phyloP scores from a whole-genome alignment of 2,113 vertebrate genomes.

The Nettapus auritus region DNA sequence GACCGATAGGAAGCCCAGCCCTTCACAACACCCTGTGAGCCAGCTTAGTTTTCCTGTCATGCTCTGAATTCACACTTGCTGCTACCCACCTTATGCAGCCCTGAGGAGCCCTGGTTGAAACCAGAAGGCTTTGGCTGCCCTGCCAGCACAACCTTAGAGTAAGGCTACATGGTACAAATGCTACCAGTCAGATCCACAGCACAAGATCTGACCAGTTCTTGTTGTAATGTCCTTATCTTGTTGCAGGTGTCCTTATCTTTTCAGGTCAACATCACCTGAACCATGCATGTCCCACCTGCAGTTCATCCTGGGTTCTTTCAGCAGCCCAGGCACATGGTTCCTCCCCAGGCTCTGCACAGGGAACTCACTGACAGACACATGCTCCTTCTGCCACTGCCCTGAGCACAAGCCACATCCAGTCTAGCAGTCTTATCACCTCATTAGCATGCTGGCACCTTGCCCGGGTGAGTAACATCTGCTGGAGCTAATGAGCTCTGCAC shows the following conservation, averaged over 20 bases:
- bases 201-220: not conserved
- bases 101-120: not conserved
- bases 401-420: fast-evolving
- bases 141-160: not conserved
- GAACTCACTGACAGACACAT: not conserved
- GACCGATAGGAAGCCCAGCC: not conserved
- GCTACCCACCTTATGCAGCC: not conserved
- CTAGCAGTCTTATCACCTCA: fast-evolving
- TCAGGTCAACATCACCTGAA: not conserved
- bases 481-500: fast-evolving
- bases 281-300: not conserved
- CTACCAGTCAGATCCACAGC: not conserved
- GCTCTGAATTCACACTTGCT: not conserved
- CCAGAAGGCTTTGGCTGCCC: not conserved
- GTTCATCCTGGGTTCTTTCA: not conserved
- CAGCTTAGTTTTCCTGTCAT: not conserved
- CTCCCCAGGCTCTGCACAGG: not conserved
- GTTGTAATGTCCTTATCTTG: not conserved
- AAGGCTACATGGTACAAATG: not conserved
- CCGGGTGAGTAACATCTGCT: not conserved
- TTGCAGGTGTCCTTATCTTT: not conserved
- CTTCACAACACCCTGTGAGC: fast-evolving
- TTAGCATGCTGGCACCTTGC: fast-evolving
- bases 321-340: not conserved
- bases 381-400: fast-evolving